These are phyloP conservation scores for Eurypyga helias DNA, from an alignment of 2,113 vertebrate genomes.

Conservation along the genomic window DNA sequence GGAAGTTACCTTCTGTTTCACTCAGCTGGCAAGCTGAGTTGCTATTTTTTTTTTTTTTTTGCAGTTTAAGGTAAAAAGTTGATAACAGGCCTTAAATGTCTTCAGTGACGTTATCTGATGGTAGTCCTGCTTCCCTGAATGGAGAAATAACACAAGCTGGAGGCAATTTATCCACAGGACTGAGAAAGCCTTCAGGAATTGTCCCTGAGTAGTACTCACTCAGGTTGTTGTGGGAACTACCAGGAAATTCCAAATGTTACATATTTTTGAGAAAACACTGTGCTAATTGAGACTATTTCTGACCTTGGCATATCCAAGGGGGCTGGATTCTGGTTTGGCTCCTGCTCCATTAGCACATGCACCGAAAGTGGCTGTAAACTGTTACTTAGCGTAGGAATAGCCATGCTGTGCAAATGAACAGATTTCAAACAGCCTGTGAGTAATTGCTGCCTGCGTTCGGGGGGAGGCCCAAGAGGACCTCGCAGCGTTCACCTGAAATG, in stretches of 20 bases:
- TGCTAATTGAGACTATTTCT: not conserved
- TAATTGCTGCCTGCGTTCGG: not conserved
- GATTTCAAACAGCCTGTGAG: not conserved
- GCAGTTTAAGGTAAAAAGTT: not conserved
- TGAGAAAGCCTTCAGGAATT: not conserved
- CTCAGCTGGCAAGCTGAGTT: not conserved
- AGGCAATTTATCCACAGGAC: not conserved
- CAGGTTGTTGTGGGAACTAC: not conserved
- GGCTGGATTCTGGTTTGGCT: not conserved
- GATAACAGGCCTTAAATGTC: not conserved
- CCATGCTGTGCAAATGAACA: not conserved
- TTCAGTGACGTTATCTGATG: not conserved
- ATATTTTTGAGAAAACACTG: not conserved
- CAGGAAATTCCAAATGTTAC: not conserved
- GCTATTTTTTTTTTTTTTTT: not conserved
- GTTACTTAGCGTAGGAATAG: not conserved
- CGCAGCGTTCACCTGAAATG: not conserved
- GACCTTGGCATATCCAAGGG: not conserved
- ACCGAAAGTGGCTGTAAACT: not conserved
- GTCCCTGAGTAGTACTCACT: not conserved
- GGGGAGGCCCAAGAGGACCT: not conserved
- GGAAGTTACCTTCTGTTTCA: not conserved
- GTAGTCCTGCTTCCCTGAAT: not conserved
- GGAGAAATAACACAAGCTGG: not conserved
- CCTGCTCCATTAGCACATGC: accelerated